Evolutionary conservation across 1,140 invertebrate species (phyloP).

Genomic region (Heliconius hermathena): DNA sequence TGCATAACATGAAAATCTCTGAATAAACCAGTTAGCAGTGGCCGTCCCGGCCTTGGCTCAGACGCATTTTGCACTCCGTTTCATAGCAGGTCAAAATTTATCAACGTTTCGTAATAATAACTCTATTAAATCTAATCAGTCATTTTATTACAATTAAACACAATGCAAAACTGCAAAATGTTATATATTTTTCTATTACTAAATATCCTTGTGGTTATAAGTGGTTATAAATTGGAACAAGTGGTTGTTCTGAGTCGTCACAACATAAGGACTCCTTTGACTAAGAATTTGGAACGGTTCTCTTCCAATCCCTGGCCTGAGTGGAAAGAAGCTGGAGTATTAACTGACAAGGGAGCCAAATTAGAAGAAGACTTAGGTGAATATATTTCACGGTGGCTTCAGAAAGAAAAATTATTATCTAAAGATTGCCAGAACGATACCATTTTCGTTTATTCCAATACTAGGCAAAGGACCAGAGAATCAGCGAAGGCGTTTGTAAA

Average conservation of each 20-base stretch:
- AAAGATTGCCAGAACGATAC: slow-evolving; percentile 49
- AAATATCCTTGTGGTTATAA: slow-evolving; percentile 34
- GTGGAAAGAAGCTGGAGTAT: slow-evolving; percentile 47
- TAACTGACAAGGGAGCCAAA: slow-evolving; percentile 56
- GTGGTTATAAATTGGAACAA: slow-evolving; percentile 53
- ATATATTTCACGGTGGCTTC: slow-evolving; percentile 53
- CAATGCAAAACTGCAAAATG: neutral
- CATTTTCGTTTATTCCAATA: slow-evolving; percentile 62
- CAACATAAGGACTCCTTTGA: slow-evolving; percentile 66
- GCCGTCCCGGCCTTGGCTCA: neutral
- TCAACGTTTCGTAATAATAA: neutral
- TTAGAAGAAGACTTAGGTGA: slow-evolving; percentile 58
- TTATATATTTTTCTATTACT: slow-evolving; percentile 31
- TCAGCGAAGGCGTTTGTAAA: slow-evolving; percentile 60
- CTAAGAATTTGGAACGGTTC: slow-evolving; percentile 47
- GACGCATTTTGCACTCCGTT: neutral
- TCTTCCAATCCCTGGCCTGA: slow-evolving; percentile 48
- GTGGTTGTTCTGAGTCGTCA: slow-evolving; percentile 67
- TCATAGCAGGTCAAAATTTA: neutral
- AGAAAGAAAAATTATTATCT: slow-evolving; percentile 46
- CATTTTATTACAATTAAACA: neutral
- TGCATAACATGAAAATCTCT: neutral
- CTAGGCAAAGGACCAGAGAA: slow-evolving; percentile 54
- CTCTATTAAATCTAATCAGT: neutral
- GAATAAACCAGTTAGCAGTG: neutral